phyloP scores from a whole-genome alignment of 2,797 vertebrate genomes.

The Cheirogaleus major region DNA sequence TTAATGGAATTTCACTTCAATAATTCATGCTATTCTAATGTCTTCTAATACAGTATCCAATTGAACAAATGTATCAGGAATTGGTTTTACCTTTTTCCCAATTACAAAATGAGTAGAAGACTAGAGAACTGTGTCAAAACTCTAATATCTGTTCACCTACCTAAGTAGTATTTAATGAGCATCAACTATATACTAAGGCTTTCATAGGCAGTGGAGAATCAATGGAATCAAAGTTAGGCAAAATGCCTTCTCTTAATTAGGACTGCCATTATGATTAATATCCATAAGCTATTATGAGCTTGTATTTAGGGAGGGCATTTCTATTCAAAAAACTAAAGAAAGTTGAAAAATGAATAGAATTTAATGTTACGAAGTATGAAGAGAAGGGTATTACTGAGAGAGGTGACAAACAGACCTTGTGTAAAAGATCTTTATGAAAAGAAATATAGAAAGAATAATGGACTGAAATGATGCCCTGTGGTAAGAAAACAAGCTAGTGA shows the following conservation, averaged over 20 bases:
- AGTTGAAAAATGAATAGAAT: background rate
- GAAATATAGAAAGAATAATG: background rate
- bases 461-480: background rate
- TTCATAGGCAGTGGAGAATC: background rate
- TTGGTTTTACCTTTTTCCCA: background rate
- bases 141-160: background rate
- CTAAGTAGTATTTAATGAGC: background rate
- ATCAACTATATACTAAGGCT: background rate
- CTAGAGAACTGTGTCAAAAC: background rate
- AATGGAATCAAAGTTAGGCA: background rate
- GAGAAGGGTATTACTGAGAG: background rate
- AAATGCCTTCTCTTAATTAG: background rate
- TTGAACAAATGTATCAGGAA: background rate
- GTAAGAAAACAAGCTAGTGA: background rate
- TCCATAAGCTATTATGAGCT: background rate
- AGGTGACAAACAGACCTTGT: too few relatives aligned
- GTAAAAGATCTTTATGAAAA: background rate
- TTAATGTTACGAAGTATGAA: background rate
- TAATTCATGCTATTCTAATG: background rate
- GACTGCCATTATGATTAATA: background rate
- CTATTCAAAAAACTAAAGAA: background rate
- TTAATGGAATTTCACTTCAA: background rate
- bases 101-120: background rate
- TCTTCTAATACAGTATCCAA: background rate
- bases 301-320: background rate